phyloP scores from a whole-genome alignment of 2,797 vertebrate species.

The Sebastes hubbsi region DNA sequence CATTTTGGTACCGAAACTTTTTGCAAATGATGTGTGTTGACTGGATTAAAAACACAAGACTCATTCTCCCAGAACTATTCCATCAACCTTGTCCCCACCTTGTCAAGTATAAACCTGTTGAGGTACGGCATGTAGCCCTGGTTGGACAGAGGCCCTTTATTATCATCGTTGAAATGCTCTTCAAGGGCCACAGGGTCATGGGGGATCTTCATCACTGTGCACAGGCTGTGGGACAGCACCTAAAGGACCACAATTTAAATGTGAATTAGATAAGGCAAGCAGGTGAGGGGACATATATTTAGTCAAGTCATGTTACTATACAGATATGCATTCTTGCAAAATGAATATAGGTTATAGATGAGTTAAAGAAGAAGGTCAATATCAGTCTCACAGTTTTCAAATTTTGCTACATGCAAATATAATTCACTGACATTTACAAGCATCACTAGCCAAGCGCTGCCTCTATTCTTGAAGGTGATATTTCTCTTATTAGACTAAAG shows the following conservation, averaged over 20 bases:
- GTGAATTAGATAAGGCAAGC: not conserved
- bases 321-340: not conserved
- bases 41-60: not conserved
- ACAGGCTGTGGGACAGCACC: constrained; percentile 97
- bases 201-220: constrained; percentile 92
- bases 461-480: not conserved
- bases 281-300: not conserved
- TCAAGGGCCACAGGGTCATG: constrained; percentile 93
- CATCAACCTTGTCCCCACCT: constrained; percentile 78
- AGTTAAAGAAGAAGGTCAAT: not conserved
- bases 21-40: not conserved
- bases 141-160: constrained; percentile 93
- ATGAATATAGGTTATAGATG: not conserved
- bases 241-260: constrained; percentile 51
- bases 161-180: constrained; percentile 93
- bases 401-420: not conserved
- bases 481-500: not conserved
- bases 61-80: not conserved
- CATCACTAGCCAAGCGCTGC: constrained; percentile 36
- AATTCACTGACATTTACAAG: not conserved
- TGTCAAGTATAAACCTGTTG: constrained; percentile 95
- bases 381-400: not conserved
- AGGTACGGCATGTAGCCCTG: constrained; percentile 99
- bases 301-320: not conserved
- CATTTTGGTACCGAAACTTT: not conserved